Evolutionary conservation across 92 coral and sea anemone species (phyloP).

Genomic region (Heteractis magnifica): DNA sequence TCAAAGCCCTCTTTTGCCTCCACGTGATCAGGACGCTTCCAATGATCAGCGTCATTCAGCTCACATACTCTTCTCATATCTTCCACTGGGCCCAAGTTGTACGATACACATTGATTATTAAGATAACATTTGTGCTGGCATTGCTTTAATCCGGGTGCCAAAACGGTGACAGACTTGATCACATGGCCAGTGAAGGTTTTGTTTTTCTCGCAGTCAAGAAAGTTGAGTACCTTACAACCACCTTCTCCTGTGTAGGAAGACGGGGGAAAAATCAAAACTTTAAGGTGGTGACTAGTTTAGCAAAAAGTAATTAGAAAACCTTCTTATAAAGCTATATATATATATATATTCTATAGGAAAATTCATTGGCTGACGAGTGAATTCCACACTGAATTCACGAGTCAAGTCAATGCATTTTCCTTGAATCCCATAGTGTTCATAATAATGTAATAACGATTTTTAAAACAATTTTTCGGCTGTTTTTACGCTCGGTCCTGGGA

Average conservation of each 20-base stretch:
- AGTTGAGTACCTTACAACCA: conserved; percentile 13
- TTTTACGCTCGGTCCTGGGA: no score
- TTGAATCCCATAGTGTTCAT: no score
- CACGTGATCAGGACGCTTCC: conserved; percentile 1
- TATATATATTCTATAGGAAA: no score
- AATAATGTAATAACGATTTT: no score
- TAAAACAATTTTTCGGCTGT: no score
- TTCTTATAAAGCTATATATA: no score
- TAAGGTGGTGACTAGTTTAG: background rate
- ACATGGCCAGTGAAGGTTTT: conserved; percentile 25
- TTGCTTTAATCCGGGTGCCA: background rate
- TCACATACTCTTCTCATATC: conserved; percentile 4
- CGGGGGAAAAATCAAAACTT: no score
- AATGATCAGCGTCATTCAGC: conserved; percentile 22
- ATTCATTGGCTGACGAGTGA: no score
- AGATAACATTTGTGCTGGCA: conserved; percentile 23
- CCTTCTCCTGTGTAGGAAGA: conserved; percentile 4
- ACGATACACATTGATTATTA: conserved; percentile 17
- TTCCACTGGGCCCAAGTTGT: conserved; percentile 26
- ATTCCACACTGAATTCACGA: no score
- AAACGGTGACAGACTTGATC: conserved; percentile 1
- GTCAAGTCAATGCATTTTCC: no score
- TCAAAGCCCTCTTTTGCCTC: conserved; percentile 2
- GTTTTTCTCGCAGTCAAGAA: conserved; percentile 10
- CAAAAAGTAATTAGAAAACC: no score